phyloP scores from a whole-genome alignment of 2,888 invertebrate genomes.

The Sminthurinus aureus region DNA sequence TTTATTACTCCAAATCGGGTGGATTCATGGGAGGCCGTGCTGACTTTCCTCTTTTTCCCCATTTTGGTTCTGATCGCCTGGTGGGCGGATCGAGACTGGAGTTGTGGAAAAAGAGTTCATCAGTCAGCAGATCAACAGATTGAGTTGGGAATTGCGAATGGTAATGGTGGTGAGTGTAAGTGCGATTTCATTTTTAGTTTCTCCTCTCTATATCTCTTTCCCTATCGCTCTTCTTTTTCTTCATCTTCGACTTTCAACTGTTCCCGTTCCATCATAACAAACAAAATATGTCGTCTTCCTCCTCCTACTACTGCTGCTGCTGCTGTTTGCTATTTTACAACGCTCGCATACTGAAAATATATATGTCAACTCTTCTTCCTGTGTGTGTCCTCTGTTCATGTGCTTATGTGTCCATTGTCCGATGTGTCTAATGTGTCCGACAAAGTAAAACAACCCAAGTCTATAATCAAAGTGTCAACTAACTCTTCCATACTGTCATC shows the following conservation, averaged over 20 bases:
- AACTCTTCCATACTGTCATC: not conserved
- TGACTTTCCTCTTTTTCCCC: conserved; percentile 69
- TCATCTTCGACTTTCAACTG: not conserved
- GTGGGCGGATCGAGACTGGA: conserved; percentile 65
- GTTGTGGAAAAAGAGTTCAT: conserved; percentile 64
- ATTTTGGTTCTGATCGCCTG: conserved; percentile 68
- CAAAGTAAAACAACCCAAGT: conserved; percentile 2
- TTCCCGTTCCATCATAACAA: too few species aligned
- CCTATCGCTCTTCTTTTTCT: not conserved
- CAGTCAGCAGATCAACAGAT: conserved; percentile 63
- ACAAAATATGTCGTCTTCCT: too few species aligned
- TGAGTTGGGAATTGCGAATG: conserved; percentile 62
- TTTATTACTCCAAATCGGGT: conserved; percentile 64
- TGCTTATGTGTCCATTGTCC: not conserved
- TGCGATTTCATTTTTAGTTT: conserved; percentile 53
- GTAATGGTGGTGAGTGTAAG: conserved; percentile 62
- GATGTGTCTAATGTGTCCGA: too few species aligned
- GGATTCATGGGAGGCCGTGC: conserved; percentile 69
- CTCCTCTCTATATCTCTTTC: not conserved
- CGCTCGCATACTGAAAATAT: too few species aligned
- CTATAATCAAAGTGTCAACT: too few species aligned
- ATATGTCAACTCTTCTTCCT: not conserved
- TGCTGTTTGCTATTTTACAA: too few species aligned
- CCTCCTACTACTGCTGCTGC: too few species aligned
- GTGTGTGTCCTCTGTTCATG: not conserved